These are phyloP conservation scores for Cetonia aurata DNA, from an alignment of 2,888 invertebrate genomes.

Conservation along the genomic window DNA sequence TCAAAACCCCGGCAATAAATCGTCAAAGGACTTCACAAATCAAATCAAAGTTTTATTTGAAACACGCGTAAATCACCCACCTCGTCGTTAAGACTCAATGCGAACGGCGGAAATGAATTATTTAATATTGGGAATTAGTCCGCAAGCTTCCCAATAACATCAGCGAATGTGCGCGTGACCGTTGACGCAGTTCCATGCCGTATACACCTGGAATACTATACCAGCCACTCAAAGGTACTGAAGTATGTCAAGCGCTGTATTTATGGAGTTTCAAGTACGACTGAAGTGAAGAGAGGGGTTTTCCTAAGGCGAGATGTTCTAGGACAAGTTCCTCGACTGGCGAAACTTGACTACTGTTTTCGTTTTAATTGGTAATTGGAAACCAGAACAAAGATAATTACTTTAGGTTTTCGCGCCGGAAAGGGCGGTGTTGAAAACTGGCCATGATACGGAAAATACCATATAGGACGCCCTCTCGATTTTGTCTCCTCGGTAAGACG, in stretches of 20 bases:
- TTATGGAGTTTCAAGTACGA: slow-evolving; percentile 7
- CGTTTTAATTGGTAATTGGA: slow-evolving; percentile 43
- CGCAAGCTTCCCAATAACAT: slow-evolving; percentile 13
- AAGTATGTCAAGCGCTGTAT: slow-evolving; percentile 34
- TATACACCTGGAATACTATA: slow-evolving; percentile 23
- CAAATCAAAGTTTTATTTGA: slow-evolving; percentile 27
- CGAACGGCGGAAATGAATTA: slow-evolving; percentile 27
- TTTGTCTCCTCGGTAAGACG: slow-evolving; percentile 25
- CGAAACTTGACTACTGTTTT: slow-evolving; percentile 30
- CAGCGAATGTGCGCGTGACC: background rate
- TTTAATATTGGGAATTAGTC: slow-evolving; percentile 32
- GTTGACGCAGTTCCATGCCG: slow-evolving; percentile 1
- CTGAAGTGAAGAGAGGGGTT: background rate
- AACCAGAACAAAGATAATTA: slow-evolving; percentile 45
- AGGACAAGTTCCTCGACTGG: slow-evolving; percentile 4
- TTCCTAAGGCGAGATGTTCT: slow-evolving; percentile 21
- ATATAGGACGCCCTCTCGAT: slow-evolving; percentile 16
- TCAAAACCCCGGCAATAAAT: slow-evolving; percentile 10
- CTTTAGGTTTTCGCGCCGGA: slow-evolving; percentile 33
- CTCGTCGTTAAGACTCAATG: slow-evolving; percentile 15
- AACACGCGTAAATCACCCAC: slow-evolving; percentile 9
- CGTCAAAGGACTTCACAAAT: slow-evolving; percentile 19
- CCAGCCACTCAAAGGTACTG: slow-evolving; percentile 25
- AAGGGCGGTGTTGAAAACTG: slow-evolving; percentile 6
- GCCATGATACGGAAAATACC: slow-evolving; percentile 8